phyloP scores from a whole-genome alignment of 2,113 vertebrate species.

The Andinoacara biseriatus region DNA sequence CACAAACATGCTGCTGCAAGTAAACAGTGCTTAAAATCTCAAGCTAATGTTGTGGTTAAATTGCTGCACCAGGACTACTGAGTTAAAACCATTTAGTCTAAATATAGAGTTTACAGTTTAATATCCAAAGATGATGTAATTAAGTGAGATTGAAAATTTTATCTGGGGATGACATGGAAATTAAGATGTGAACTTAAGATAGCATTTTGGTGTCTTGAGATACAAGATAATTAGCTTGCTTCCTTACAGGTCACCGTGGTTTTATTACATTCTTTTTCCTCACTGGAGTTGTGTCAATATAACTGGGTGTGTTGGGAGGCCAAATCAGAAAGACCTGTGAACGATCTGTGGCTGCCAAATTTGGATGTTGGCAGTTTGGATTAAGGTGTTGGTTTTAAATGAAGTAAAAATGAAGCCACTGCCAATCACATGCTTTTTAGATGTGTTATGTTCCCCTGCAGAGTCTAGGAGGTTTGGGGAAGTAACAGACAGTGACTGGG shows the following conservation, averaged over 20 bases:
- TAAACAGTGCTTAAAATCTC: not conserved
- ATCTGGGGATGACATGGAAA: constrained; percentile 13
- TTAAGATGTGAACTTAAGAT: constrained; percentile 46
- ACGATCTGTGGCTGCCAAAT: not conserved
- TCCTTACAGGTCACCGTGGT: not conserved
- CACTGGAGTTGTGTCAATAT: not conserved
- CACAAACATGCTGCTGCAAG: not conserved
- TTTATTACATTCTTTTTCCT: not conserved
- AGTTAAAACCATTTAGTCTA: not conserved
- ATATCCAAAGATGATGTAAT: constrained; percentile 7
- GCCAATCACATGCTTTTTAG: too few relatives aligned
- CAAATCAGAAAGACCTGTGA: not conserved
- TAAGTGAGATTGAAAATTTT: not conserved
- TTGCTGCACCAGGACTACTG: not conserved
- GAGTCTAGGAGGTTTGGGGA: too few relatives aligned
- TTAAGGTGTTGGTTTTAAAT: not conserved
- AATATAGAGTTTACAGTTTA: not conserved
- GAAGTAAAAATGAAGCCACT: too few relatives aligned
- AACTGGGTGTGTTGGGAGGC: not conserved
- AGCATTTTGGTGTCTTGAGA: not conserved
- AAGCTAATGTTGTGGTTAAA: not conserved
- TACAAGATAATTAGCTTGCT: constrained; percentile 33
- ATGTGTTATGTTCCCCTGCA: too few relatives aligned
- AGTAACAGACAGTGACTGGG: too few relatives aligned
- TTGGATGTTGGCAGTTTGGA: not conserved